Evolutionary conservation across 2,113 vertebrate genomes (phyloP), one percentile per base, ranked within the genome.

Genomic region (Verasper variegatus): DNA sequence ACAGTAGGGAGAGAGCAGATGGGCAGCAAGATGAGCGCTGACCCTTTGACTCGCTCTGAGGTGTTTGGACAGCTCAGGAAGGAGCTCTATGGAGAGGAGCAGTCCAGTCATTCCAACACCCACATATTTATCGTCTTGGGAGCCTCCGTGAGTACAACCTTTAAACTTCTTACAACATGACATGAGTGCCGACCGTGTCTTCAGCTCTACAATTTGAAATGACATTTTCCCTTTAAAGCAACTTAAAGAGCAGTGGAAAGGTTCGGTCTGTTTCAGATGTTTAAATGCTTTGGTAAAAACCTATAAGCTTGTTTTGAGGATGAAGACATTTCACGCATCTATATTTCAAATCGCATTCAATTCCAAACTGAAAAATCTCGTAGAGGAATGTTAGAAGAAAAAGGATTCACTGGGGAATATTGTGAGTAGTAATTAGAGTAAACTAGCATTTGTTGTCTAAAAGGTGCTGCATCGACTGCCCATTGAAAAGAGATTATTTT

Each of bases 81-180:
- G 83, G 96, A 97, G 68, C 93, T 96, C 10, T 92, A 92, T 68
- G 93, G 94, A 58, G 94, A 94, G 2, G 61, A 93, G 56, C 86
- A 68, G 49, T 94, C 94, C 76, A 80, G 77, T 74, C 86, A 85
- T 26, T 76, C 93, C 1, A 87, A 90, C 60, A 87, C 92, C 0
- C 94, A 96, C 71, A 74, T 94, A 47, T 96, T 96, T 83, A 95
- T 97, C 70, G 94, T 97, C 70, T 86, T 97, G 80, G 96, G 96
- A 45, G 96, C 96, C 6, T 97, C 96, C 87, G 96, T 97, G 79
- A 96, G 96, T 96, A 80, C 40, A 57, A 42, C 5, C 37, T 61
- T 64, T 61, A 2, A 64, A 72, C 20, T 65, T 69, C 1, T 40
- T 57, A 35, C 26, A 69, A 40, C 18, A 69, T 45, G 17, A 57